Evolutionary conservation across 1,140 invertebrate genomes (phyloP), one percentile per base, ranked within the genome.

Genomic region (Chlorops oryzae): DNA sequence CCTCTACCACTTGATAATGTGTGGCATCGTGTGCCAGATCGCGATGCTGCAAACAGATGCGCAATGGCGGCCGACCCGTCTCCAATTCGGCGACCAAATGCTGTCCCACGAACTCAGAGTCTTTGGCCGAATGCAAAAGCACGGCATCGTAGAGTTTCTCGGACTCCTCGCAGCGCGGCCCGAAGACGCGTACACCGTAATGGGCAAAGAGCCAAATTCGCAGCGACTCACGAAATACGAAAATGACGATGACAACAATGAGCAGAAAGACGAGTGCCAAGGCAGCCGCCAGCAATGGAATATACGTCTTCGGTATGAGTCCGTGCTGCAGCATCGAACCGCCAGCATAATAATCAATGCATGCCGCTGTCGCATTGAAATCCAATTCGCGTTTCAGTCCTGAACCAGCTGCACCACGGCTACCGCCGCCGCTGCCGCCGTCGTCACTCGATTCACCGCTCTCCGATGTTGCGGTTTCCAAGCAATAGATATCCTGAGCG

Each of bases 61-160:
- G 82, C 50, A 91, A 85, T 1, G 80, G 75, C 0, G 80, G 81
- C 28, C 77, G 75, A 2, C 81, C 84, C 46, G 86, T 84, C 65
- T 97, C 92, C 39, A 97, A 71, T 60, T 92, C 88, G 2, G 82
- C 81, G 1, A 85, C 86, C 45, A 96, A 73, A 6, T 86, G 86
- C 56, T 90, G 86, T 15, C 87, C 75, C 1, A 95, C 87, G 70
- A 92, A 91, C 61, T 91, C 84, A 59, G 92, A 88, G 73, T 96
- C 92, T 72, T 92, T 90, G 17, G 89, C 87, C 55, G 89, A 92
- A 75, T 96, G 95, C 44, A 90, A 88, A 6, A 96, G 81, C 69
- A 93, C 93, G 5, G 88, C 91, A 63, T 96, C 93, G 74, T 92
- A 95, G 2, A 91, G 75, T 61, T 92, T 92, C 65, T 92, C 87